Conservation (phyloP, 2,113 vertebrate species). For the Thomomys bottae region DNA sequence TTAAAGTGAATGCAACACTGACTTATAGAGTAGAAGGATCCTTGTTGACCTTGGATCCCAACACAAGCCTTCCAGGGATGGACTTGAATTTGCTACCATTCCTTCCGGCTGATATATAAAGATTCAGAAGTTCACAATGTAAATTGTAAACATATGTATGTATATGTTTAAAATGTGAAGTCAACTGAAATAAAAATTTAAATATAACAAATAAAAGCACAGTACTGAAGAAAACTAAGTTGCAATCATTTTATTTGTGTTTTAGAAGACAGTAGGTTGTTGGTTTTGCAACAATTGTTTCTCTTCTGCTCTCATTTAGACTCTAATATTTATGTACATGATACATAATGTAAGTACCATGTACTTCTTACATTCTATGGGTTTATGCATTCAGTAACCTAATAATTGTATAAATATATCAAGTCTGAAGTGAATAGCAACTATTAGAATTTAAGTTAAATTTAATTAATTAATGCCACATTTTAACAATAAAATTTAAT, state of each 20-base stretch:
- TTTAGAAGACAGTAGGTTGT: neutral
- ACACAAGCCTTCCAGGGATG: neutral
- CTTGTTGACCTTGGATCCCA: conserved; percentile 27
- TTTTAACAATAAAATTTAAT: neutral
- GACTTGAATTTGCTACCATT: conserved; percentile 52
- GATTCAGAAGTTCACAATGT: neutral
- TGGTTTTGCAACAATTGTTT: neutral
- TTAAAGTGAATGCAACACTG: conserved; percentile 38
- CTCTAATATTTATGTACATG: neutral
- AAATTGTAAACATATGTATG: conserved; percentile 34
- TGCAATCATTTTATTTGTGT: neutral
- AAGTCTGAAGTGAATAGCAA: neutral
- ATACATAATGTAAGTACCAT: too few relatives aligned
- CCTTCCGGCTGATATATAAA: conserved; percentile 47
- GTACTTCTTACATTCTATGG: neutral
- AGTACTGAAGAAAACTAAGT: neutral
- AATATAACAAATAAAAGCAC: neutral
- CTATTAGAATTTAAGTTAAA: neutral
- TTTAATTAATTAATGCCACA: neutral
- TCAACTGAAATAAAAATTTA: conserved; percentile 49
- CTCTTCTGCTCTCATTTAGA: neutral
- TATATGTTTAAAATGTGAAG: neutral
- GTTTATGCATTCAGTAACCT: neutral
- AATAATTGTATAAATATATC: neutral
- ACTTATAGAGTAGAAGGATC: neutral